Evolutionary conservation across 1,140 invertebrate species (phyloP), one percentile per base, ranked within the genome.

Genomic region (Apocrypta bakeri): DNA sequence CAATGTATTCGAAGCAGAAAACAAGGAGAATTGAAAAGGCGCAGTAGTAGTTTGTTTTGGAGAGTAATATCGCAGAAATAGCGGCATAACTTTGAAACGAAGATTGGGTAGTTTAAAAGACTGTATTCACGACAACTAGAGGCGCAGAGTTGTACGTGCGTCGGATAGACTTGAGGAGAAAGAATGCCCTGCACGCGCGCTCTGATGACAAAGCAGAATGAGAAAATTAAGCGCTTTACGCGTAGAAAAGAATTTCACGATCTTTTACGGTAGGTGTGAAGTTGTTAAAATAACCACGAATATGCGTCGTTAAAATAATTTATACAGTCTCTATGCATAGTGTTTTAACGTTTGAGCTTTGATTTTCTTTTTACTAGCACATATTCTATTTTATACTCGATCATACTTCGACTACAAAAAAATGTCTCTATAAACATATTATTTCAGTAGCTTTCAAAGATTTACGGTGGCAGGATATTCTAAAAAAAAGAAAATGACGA

Each of bases 251-350:
- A 74, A 76, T 82, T 82, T 82, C 63, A 82, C 42, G 80, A 82
- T 82, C 73, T 56, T 61, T 82, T 64, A 74, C 80, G 73, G 73
- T 82, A 82, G 80, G 80, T 82, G 80, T 61, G 72, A 82, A 82
- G 80, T 82, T 82, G 80, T 82, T 82, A 82, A 82, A 82, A 82
- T 82, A 82, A 82, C 80, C 80, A 82, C 72, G 73, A 76, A 76
- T 76, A 21, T 21, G 42, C 12, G 72, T 64, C 80, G 72, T 82
- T 82, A 82, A 82, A 76, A 64, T 76, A 82, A 82, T 76, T 82
- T 82, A 82, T 82, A 82, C 80, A 76, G 80, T 69, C 64, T 68
- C 64, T 81, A 82, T 76, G 73, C 40, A 82, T 63, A 76, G 33
- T 82, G 33, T 82, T 82, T 82, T 76, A 82, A 76, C 37, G 73